Evolutionary conservation across 1,140 invertebrate genomes (phyloP).

Genomic region (Hylaeus volcanicus): DNA sequence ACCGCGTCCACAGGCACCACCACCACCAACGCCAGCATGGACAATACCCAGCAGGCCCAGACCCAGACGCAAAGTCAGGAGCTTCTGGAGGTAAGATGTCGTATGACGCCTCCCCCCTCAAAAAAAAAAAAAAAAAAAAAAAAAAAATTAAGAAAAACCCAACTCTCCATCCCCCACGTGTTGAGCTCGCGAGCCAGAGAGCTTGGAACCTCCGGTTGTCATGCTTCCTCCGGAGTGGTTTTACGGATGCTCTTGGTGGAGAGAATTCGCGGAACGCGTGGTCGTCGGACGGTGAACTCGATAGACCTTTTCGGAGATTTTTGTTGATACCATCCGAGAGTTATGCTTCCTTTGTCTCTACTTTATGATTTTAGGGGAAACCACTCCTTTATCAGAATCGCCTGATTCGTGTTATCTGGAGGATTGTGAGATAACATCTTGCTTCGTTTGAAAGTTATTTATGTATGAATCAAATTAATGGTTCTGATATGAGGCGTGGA

Average conservation of each 20-base stretch:
- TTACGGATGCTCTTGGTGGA: neutral
- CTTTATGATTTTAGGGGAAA: too few species aligned
- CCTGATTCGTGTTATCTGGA: too few species aligned
- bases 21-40: constrained; percentile 56
- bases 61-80: constrained; percentile 78
- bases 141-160: neutral
- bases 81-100: constrained; percentile 79
- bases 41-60: constrained; percentile 75
- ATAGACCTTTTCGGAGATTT: too few species aligned
- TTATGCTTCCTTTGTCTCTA: too few species aligned
- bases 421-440: too few species aligned
- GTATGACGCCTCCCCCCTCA: constrained; percentile 59
- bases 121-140: constrained; percentile 9
- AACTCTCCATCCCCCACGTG: constrained; percentile 18
- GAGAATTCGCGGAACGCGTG: neutral
- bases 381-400: too few species aligned
- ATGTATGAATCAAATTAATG: too few species aligned
- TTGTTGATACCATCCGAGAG: too few species aligned
- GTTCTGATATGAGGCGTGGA: too few species aligned
- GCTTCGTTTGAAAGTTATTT: too few species aligned
- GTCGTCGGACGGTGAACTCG: neutral
- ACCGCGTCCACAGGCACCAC: constrained; percentile 62
- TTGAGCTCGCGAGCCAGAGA: neutral
- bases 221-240: neutral
- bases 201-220: neutral